Evolutionary conservation across 2,797 vertebrate species (phyloP).

Genomic region (Melanotaenia parkinsoni): DNA sequence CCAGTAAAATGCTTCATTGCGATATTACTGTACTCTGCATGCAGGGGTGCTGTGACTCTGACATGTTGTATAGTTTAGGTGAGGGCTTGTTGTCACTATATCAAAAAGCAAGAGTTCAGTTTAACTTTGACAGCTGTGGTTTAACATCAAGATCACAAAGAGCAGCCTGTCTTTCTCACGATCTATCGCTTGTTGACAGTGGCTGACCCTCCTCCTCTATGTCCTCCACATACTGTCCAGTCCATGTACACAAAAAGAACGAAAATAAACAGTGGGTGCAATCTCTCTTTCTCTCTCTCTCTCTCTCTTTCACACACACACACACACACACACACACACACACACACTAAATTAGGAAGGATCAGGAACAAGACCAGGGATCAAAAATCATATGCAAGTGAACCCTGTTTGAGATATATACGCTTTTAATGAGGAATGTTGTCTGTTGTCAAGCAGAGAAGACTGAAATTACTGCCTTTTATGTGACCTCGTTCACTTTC

Average conservation of each 20-base stretch:
- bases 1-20: conserved; percentile 43
- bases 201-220: conserved; percentile 76
- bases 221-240: conserved; percentile 72
- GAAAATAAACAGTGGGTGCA: conserved; percentile 79
- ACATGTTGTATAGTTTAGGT: conserved; percentile 65
- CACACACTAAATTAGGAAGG: conserved; percentile 66
- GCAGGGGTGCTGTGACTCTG: conserved; percentile 51
- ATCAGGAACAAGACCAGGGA: conserved; percentile 66
- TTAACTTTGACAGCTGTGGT: conserved; percentile 74
- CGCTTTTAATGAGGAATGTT: conserved; percentile 62
- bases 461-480: conserved; percentile 44
- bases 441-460: conserved; percentile 54
- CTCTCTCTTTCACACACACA: conserved; percentile 16
- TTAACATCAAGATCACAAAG: conserved; percentile 77
- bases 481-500: conserved; percentile 44
- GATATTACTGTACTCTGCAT: conserved; percentile 36
- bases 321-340: conserved; percentile 13
- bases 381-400: conserved; percentile 73
- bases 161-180: conserved; percentile 82
- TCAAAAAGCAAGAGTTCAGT: conserved; percentile 55
- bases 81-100: conserved; percentile 61
- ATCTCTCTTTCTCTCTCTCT: conserved; percentile 5
- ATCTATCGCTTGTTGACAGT: conserved; percentile 81
- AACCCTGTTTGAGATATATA: conserved; percentile 58
- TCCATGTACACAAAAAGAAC: conserved; percentile 76